Evolutionary conservation across 2,888 invertebrate genomes (phyloP).

Genomic region (Oxyteleia sp.): DNA sequence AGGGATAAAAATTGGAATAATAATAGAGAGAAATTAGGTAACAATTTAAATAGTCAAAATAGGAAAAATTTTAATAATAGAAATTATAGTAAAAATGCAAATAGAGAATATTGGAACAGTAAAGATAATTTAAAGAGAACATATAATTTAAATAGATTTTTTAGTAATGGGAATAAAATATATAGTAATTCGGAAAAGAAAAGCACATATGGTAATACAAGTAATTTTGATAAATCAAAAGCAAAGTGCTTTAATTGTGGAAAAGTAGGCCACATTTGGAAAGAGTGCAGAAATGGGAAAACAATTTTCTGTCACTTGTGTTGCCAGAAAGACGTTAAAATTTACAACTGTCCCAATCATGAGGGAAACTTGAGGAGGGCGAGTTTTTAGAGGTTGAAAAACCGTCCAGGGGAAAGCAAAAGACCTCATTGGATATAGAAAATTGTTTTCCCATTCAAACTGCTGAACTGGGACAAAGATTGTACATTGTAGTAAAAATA

Average conservation of each 20-base stretch:
- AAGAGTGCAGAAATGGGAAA: not conserved
- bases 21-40: too few species aligned
- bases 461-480: not conserved
- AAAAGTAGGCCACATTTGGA: constrained; percentile 6
- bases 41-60: too few species aligned
- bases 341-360: not conserved
- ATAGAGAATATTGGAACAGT: not conserved
- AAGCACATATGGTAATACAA: not conserved
- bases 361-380: constrained; percentile 6
- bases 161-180: not conserved
- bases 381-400: constrained; percentile 1
- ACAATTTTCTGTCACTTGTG: constrained; percentile 18
- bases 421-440: not conserved
- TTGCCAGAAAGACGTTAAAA: constrained; percentile 1
- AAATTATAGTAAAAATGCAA: too few species aligned
- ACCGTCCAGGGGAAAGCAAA: not conserved
- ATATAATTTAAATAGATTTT: too few species aligned
- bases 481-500: not conserved
- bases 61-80: too few species aligned
- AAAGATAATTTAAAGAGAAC: too few species aligned
- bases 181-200: not conserved
- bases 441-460: not conserved
- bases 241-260: constrained; percentile 22
- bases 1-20: not conserved
- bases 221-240: not conserved